Base-by-base conservation (phyloP, 2,888 invertebrate species). In the Coenonympha glycerion region DNA sequence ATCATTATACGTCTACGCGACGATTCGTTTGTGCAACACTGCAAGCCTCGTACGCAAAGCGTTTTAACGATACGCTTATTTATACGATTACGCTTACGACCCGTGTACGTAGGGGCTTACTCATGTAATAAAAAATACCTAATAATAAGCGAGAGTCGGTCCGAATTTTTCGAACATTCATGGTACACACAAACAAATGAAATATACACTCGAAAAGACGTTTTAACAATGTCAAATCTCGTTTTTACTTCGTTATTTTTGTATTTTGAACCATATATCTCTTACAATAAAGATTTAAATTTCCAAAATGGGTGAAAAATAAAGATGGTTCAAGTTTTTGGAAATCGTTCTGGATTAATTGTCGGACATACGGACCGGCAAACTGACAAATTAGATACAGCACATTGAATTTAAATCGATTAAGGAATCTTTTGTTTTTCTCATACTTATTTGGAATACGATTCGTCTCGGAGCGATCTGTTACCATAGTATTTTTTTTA, bases 381-480 rank as follows among this genome's bases (percentile, higher is more conserved):
- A 69, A 67, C 73, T 73, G 78, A 86, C 84, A 84, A 85, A 86
- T 86, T 82, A 75, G 71, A 71, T 79, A 84, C 85, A 84, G 66
- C 73, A 67, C 68, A 72, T 76, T 71, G 74, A 69, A 76, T 78
- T 71, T 60, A 65, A 76, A 74, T 73, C 73, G 65, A 65, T 63
- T 64, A 68, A 62, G 64, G 66, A 62, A 57, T 66, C 64, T 66
- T 66, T 62, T 60, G 63, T 65, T 65, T 64, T 68, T 66, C 66
- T 55, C 61, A 53, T 59, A 64, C 61, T 64, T 57, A 53, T 61
- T 59, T 66, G 65, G 63, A 60, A 62, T 58, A 61, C 59, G 59
- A 55, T 58, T 55, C 22, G 47, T 40, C 48, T 40, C 47, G 54
- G 50, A 51, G 33, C 40, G 28, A 47, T 51, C 51, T 36, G 42